Percentiles rank a stretch among this genome's conserved stretches.
Conservation (phyloP, 2,113 vertebrate genomes). For the Plecturocebus donacophilus region DNA sequence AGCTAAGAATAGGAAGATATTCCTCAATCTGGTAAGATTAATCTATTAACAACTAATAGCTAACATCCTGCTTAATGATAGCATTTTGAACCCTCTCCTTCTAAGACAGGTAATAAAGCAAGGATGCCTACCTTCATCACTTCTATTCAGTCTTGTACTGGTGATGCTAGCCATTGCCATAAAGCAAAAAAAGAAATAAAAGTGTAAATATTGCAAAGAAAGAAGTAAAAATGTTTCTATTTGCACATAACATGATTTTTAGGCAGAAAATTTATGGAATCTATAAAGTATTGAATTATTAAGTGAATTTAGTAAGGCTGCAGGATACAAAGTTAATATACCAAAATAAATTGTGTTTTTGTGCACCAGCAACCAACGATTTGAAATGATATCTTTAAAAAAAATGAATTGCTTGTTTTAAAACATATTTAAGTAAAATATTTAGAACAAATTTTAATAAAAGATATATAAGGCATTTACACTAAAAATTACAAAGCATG, state of each 20-base stretch:
- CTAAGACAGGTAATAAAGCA: background rate
- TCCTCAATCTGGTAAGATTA: background rate
- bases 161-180: background rate
- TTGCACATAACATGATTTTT: conserved; percentile 9
- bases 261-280: background rate
- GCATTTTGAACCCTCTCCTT: background rate
- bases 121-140: background rate
- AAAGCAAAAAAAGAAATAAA: conserved; percentile 30
- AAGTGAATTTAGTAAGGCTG: background rate
- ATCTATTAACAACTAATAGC: background rate
- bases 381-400: background rate
- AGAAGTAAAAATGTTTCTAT: background rate
- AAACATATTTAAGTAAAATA: background rate
- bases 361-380: background rate
- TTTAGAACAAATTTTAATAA: background rate
- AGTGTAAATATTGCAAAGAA: background rate
- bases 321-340: background rate
- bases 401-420: background rate
- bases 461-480: background rate
- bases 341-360: conserved; percentile 1
- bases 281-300: background rate
- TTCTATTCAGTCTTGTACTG: background rate
- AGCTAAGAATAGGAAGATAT: background rate
- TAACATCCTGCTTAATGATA: background rate
- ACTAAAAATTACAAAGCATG: background rate